These are phyloP conservation scores for Sternotherus odoratus DNA, from an alignment of 2,797 vertebrate species.

Conservation along the genomic window DNA sequence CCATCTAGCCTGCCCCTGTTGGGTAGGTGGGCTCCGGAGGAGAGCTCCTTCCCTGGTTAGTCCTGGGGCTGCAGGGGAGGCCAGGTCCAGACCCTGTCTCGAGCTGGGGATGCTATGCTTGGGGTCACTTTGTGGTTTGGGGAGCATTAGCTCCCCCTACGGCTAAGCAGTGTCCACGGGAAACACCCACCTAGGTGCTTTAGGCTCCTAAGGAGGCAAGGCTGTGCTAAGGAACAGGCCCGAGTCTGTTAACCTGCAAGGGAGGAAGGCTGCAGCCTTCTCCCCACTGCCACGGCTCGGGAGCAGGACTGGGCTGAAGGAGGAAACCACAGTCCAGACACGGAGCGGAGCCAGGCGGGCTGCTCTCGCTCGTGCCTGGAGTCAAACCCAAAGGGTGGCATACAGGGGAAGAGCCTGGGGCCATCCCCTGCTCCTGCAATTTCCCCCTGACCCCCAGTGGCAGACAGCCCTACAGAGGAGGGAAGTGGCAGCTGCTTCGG, in stretches of 20 bases:
- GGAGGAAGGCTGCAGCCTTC: not conserved
- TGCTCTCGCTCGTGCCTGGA: not conserved
- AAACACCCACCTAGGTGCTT: not conserved
- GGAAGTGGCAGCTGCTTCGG: not conserved
- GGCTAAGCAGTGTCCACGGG: not conserved
- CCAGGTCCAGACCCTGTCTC: not conserved
- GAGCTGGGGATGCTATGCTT: not conserved
- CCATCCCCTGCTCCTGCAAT: not conserved
- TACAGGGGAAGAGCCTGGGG: not conserved
- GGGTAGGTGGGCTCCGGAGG: not conserved
- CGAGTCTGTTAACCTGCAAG: not conserved
- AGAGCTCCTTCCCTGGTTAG: not conserved
- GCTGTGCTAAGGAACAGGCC: not conserved
- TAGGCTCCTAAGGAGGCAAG: not conserved
- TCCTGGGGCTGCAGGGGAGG: not conserved
- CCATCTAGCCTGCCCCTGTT: not conserved
- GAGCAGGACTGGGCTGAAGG: not conserved
- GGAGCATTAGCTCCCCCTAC: not conserved
- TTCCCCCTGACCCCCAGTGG: not conserved
- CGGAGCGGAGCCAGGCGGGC: not conserved
- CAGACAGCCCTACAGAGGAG: not conserved
- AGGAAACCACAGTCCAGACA: not conserved
- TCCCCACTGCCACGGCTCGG: not conserved
- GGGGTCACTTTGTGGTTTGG: accelerated
- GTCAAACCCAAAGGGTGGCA: accelerated